A percentile compares a stretch with the other conserved stretches of the same genome.
Evolutionary conservation across 2,113 vertebrate species (phyloP).

Genomic region (Taxidea taxus): DNA sequence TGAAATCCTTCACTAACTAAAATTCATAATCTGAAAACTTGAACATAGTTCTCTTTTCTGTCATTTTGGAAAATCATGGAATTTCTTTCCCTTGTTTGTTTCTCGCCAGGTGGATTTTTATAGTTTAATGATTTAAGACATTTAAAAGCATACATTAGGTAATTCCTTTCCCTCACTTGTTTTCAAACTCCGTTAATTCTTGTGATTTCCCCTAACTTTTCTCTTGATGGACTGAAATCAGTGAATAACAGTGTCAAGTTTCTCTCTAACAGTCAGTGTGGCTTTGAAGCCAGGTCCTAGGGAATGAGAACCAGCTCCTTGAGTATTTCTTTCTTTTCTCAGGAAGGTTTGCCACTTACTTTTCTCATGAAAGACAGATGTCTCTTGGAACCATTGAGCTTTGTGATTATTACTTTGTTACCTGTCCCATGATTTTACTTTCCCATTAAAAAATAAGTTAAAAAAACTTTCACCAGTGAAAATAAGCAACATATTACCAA

Average conservation of each 20-base stretch:
- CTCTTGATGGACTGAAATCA: neutral
- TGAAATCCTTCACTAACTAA: conserved; percentile 25
- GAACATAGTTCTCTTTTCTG: neutral
- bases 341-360: neutral
- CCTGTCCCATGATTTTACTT: neutral
- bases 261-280: neutral
- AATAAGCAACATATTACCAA: neutral
- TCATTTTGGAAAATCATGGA: neutral
- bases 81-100: neutral
- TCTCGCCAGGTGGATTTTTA: neutral
- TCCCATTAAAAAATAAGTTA: neutral
- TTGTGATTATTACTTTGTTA: neutral
- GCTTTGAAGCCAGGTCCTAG: neutral
- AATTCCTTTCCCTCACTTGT: neutral
- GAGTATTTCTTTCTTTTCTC: neutral
- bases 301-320: neutral
- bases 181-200: neutral
- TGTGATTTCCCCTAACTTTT: neutral
- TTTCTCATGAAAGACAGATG: neutral
- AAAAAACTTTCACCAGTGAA: neutral
- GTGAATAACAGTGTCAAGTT: neutral
- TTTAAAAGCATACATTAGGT: neutral
- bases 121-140: neutral
- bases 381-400: neutral
- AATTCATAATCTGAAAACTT: neutral